Evolutionary conservation across 1,140 invertebrate genomes (phyloP), one percentile per base, ranked within the genome.

Genomic region (Camponotus vicinus): DNA sequence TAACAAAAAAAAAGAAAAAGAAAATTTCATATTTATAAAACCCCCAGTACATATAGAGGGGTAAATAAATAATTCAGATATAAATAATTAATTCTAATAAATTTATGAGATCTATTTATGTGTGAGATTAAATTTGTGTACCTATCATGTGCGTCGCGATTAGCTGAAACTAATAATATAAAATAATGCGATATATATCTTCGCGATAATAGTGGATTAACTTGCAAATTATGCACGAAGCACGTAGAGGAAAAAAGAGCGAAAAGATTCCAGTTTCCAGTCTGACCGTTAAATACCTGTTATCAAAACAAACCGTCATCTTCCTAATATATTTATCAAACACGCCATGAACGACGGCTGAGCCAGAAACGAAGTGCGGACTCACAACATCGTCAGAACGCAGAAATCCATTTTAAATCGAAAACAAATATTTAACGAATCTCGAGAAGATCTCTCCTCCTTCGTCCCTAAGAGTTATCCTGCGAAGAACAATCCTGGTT

Each of bases 291-390:
- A 93, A 93, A 91, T 93, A 92, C 89, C 91, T 92, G 91, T 93
- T 92, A 91, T 92, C 89, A 86, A 93, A 93, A 93, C 93, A 93
- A 93, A 94, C 88, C 90, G 76, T 71, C 75, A 79, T 89, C 89
- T 82, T 92, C 89, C 87, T 94, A 93, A 94, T 94, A 92, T 92
- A 91, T 94, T 94, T 93, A 94, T 93, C 92, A 94, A 94, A 94
- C 92, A 93, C 85, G 69, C 85, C 70, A 80, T 69, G 85, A 82
- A 83, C 63, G 91, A 85, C 83, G 55, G 34, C 59, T 83, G 86
- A 71, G 52, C 71, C 84, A 87, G 77, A 76, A 79, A 71, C 75
- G 76, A 90, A 88, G 85, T 87, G 89, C 88, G 88, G 83, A 82
- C 87, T 75, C 61, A 89, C 71, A 85, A 86, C 73, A 75, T 86